phyloP scores from a whole-genome alignment of 2,888 invertebrate species.

The Drosophila robusta region DNA sequence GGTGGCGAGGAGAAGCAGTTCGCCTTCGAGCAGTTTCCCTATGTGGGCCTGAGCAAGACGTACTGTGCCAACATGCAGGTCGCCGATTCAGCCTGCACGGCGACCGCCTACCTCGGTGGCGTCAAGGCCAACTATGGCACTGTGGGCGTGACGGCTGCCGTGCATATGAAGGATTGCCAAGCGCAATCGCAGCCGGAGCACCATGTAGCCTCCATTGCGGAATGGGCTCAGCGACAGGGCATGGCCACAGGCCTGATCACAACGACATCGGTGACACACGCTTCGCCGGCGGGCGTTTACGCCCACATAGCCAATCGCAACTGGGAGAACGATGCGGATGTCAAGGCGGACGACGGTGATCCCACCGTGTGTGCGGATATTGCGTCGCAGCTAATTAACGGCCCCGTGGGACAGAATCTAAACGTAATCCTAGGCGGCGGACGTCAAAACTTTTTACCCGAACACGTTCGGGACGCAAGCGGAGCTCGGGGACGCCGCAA shows the following conservation, averaged over 20 bases:
- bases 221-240: conserved; percentile 89
- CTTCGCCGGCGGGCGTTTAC: conserved; percentile 91
- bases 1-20: conserved; percentile 92
- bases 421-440: conserved; percentile 93
- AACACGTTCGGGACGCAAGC: conserved; percentile 85
- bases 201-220: conserved; percentile 89
- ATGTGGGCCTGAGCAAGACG: conserved; percentile 91
- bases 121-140: conserved; percentile 92
- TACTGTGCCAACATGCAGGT: conserved; percentile 92
- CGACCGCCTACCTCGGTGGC: conserved; percentile 92
- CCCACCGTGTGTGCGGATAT: conserved; percentile 89
- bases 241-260: conserved; percentile 90
- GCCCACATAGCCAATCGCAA: conserved; percentile 90
- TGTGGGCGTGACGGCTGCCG: conserved; percentile 90
- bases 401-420: conserved; percentile 89
- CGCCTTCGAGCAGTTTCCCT: conserved; percentile 91
- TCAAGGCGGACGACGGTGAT: conserved; percentile 85
- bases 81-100: conserved; percentile 93
- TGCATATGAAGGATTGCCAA: conserved; percentile 88
- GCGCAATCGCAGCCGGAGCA: conserved; percentile 87
- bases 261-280: conserved; percentile 92
- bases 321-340: conserved; percentile 90
- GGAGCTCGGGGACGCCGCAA: conserved; percentile 86
- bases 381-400: conserved; percentile 89
- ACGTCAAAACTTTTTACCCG: conserved; percentile 88